Evolutionary conservation across 2,113 vertebrate genomes (phyloP).

Genomic region (Prietella phreatophila): DNA sequence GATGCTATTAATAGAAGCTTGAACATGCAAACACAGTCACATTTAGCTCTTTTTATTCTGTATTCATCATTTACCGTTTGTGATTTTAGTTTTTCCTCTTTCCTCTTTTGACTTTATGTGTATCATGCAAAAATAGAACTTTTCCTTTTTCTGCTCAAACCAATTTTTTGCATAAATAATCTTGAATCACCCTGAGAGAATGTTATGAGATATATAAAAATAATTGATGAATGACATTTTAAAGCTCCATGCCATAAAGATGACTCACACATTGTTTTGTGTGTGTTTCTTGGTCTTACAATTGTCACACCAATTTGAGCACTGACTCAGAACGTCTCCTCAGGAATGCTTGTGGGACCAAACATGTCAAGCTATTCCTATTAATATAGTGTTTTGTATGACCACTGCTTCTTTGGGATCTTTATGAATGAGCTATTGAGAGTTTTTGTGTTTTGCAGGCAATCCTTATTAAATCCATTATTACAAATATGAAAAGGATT

Average conservation of each 20-base stretch:
- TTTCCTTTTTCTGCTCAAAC: not conserved
- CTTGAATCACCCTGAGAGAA: not conserved
- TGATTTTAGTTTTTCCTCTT: not conserved
- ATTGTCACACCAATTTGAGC: slow-evolving; percentile 22
- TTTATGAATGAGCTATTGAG: not conserved
- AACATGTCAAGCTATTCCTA: not conserved
- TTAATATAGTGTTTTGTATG: not conserved
- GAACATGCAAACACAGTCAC: not conserved
- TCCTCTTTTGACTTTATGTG: not conserved
- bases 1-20: not conserved
- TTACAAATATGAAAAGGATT: not conserved
- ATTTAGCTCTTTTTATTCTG: not conserved
- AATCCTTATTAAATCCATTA: not conserved
- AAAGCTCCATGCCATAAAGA: not conserved
- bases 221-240: slow-evolving; percentile 3
- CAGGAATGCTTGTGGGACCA: not conserved
- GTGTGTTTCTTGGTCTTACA: not conserved
- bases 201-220: not conserved
- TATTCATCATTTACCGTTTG: not conserved
- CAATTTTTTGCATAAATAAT: not conserved
- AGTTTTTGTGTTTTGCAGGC: not conserved
- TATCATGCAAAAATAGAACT: not conserved
- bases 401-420: not conserved
- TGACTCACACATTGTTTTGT: slow-evolving; percentile 7
- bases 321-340: slow-evolving; percentile 27